Conservation (phyloP, 2,888 invertebrate species). For the Polymixis lichenea region DNA sequence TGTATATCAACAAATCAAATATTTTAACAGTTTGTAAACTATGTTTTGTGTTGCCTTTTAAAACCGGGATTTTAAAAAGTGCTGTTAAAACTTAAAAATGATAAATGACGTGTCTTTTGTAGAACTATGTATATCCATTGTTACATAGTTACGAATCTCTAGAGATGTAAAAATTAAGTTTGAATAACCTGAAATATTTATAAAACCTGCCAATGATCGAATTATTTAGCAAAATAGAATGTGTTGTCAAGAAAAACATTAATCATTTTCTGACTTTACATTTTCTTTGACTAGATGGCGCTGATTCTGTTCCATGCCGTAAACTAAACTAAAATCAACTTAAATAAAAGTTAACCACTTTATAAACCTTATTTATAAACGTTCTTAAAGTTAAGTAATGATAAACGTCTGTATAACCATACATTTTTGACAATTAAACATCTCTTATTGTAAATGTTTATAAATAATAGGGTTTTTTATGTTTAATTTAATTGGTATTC, state of each 20-base stretch:
- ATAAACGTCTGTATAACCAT: too few relatives aligned
- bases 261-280: background rate
- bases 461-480: too few relatives aligned
- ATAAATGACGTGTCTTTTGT: background rate
- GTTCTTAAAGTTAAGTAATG: too few relatives aligned
- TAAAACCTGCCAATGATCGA: background rate
- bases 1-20: background rate
- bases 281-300: background rate
- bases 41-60: background rate
- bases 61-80: background rate
- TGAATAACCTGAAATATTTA: constrained; percentile 33
- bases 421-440: too few relatives aligned
- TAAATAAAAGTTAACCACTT: too few relatives aligned
- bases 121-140: constrained; percentile 5
- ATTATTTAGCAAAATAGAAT: background rate
- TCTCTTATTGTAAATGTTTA: too few relatives aligned
- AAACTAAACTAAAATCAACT: background rate
- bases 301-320: constrained; percentile 5
- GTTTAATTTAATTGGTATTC: background rate
- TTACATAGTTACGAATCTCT: constrained; percentile 29
- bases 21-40: background rate
- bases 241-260: background rate
- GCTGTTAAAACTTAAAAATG: background rate
- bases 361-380: too few relatives aligned
- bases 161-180: constrained; percentile 39